Evolutionary conservation across 2,888 invertebrate genomes (phyloP).

Genomic region (Heliconius ismenius): DNA sequence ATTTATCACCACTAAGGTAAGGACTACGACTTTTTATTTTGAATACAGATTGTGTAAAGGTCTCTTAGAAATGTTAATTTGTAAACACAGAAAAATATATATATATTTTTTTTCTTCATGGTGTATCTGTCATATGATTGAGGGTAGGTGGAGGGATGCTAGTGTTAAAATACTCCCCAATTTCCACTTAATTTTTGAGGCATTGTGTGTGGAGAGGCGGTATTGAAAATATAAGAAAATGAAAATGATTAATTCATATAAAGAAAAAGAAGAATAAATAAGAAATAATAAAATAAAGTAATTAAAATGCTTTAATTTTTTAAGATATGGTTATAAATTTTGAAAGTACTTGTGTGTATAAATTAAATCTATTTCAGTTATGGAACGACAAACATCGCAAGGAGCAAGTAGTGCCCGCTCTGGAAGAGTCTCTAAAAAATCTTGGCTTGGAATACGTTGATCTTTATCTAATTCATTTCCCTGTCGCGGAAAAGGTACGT

Average conservation of each 20-base stretch:
- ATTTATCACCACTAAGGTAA: slow-evolving; percentile 81
- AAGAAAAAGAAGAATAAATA: too few relatives aligned
- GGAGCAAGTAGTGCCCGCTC: slow-evolving; percentile 64
- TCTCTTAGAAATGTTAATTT: background rate
- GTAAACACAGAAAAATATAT: background rate
- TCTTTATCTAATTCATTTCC: slow-evolving; percentile 69
- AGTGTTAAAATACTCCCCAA: too few relatives aligned
- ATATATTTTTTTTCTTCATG: too few relatives aligned
- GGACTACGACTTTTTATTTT: background rate
- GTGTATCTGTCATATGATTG: too few relatives aligned
- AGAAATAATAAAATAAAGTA: slow-evolving; percentile 25
- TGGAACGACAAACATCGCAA: slow-evolving; percentile 67
- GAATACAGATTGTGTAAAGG: background rate
- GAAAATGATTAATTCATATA: too few relatives aligned
- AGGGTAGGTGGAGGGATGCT: too few relatives aligned
- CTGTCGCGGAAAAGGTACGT: slow-evolving; percentile 60
- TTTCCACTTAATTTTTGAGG: too few relatives aligned
- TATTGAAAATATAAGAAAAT: too few relatives aligned
- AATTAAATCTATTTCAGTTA: slow-evolving; percentile 54
- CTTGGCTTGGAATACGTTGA: slow-evolving; percentile 68
- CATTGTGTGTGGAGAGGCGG: too few relatives aligned
- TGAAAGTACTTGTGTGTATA: background rate
- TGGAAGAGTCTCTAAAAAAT: slow-evolving; percentile 59
- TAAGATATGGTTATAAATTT: background rate
- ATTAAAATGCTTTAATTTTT: background rate